Evolutionary conservation across 2,113 vertebrate genomes (phyloP).

Genomic region (Speoplatyrhinus poulsoni): DNA sequence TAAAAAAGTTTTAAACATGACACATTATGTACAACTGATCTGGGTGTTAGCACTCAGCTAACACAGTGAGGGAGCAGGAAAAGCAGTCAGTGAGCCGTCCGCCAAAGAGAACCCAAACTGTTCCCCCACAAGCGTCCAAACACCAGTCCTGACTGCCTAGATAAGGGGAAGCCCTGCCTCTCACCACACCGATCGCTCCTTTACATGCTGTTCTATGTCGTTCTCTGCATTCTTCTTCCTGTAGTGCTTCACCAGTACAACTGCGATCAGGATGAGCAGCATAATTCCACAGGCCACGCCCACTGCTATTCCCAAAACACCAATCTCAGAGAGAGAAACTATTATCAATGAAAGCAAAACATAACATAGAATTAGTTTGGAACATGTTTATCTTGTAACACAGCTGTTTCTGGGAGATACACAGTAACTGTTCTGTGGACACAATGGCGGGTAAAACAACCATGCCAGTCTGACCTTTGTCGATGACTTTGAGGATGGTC

Average conservation of each 20-base stretch:
- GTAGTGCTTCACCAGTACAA: slow-evolving; percentile 72
- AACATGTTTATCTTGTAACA: not conserved
- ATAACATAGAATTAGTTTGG: not conserved
- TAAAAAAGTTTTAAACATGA: not conserved
- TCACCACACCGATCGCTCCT: slow-evolving; percentile 79
- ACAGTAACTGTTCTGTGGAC: not conserved
- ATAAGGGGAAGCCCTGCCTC: slow-evolving; percentile 39
- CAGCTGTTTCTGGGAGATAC: not conserved
- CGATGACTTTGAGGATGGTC: slow-evolving; percentile 78
- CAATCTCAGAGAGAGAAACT: slow-evolving; percentile 86
- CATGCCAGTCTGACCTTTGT: slow-evolving; percentile 63
- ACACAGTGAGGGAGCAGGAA: slow-evolving; percentile 33
- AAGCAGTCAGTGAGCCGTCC: not conserved
- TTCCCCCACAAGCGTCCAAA: slow-evolving; percentile 3
- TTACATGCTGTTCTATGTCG: slow-evolving; percentile 43
- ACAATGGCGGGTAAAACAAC: not conserved
- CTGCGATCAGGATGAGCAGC: slow-evolving; percentile 73
- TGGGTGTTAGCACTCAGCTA: not conserved
- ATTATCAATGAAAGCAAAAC: not conserved
- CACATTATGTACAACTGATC: slow-evolving; percentile 5
- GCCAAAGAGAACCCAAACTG: not conserved
- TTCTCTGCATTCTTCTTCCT: slow-evolving; percentile 49
- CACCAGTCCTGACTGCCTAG: slow-evolving; percentile 23
- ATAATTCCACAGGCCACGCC: slow-evolving; percentile 79
- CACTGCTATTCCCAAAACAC: slow-evolving; percentile 79